Base-by-base conservation (phyloP, 2,113 vertebrate species). In the Megaleporinus macrocephalus region DNA sequence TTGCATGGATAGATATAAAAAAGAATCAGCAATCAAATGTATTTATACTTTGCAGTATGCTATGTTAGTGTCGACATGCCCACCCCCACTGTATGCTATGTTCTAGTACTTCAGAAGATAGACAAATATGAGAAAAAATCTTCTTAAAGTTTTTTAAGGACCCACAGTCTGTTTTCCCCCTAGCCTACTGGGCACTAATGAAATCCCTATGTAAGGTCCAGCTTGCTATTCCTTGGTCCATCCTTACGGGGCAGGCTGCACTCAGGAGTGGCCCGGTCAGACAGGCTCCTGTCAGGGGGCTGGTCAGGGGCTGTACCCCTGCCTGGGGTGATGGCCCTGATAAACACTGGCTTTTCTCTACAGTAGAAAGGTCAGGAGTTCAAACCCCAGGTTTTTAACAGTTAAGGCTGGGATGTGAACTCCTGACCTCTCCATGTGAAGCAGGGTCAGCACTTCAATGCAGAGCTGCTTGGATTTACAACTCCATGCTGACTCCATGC, bases 401-500 rank as follows among this genome's bases (percentile, higher is more conserved):
- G 92, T 93, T 92, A 89, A 90, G 91, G 89, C 92, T 71, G 63
- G 90, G 89, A 88, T 89, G 88, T 92, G 94, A 95, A 94, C 93
- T 93, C 90, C 83, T 92, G 94, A 94, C 94, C 93, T 92, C 88
- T 78, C 78, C 36, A 70, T 86, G 86, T 77, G 87, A 87, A 83
- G 87, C 85, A 53, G 77, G 83, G 77, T 78, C 76, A 82, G 85
- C 59, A 76, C 90, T 90, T 92, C 88, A 92, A 92, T 94, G 91
- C 88, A 91, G 90, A 92, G 90, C 81, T 87, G 91, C 88, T 88
- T 94, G 89, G 89, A 94, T 95, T 94, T 95, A 94, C 93, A 94
- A 92, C 93, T 92, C 90, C 91, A 90, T 94, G 93, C 91, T 90
- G 92, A 91, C 93, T 91, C 87, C 92, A 83, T 92, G 92, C 93